These are phyloP conservation scores for Eulimnadia texana DNA, from an alignment of 1,140 invertebrate species.

Conservation along the genomic window DNA sequence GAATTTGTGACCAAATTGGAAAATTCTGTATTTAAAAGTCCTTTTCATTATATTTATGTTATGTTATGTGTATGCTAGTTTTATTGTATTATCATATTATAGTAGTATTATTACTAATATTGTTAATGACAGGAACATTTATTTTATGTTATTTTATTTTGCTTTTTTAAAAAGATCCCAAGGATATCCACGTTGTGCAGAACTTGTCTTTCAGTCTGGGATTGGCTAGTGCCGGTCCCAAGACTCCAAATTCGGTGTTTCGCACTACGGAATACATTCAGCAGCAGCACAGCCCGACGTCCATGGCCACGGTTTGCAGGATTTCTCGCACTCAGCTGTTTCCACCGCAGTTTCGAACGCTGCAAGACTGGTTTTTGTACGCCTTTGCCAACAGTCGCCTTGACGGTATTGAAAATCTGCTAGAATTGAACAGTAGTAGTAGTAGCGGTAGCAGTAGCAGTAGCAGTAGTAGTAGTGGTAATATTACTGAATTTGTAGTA, in stretches of 20 bases:
- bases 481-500: too few species aligned
- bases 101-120: too few species aligned
- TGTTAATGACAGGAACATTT: too few species aligned
- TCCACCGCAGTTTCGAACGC: constrained; percentile 82
- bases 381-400: constrained; percentile 85
- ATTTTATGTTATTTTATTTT: too few species aligned
- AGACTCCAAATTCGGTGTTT: not conserved
- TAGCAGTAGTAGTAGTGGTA: not conserved
- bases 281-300: constrained; percentile 43
- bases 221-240: constrained; percentile 25
- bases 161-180: constrained; percentile 24
- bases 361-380: constrained; percentile 94
- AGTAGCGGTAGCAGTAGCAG: not conserved
- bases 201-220: constrained; percentile 79
- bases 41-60: too few species aligned
- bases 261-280: constrained; percentile 18
- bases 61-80: too few species aligned
- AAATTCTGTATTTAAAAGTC: too few species aligned
- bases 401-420: constrained; percentile 48
- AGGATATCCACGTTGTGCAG: constrained; percentile 61
- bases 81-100: too few species aligned
- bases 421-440: not conserved
- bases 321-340: constrained; percentile 80
- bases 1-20: too few species aligned
- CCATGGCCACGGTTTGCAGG: constrained; percentile 80